Percentiles rank a stretch among this genome's conserved stretches.
Evolutionary conservation across 2,113 vertebrate genomes (phyloP).

Genomic region (Corythornis cristatus): DNA sequence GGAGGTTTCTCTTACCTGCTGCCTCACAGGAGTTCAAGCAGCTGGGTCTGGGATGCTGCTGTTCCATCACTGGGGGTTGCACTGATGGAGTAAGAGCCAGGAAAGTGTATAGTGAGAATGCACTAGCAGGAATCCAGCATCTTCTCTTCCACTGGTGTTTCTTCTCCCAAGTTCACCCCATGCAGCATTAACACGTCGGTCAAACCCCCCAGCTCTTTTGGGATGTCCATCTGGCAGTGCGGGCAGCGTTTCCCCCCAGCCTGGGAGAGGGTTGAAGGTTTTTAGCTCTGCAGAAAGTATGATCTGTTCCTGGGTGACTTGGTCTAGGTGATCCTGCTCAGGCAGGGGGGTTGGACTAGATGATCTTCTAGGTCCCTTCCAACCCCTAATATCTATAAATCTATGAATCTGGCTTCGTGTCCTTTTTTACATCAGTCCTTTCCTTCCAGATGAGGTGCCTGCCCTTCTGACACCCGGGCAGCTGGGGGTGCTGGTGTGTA

Average conservation of each 20-base stretch:
- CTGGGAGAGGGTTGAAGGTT: neutral
- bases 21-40: neutral
- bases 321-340: too few relatives aligned
- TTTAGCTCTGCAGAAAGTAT: neutral
- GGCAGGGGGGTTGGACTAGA: too few relatives aligned
- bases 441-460: neutral
- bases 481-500: neutral
- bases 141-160: neutral
- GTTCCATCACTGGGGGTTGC: too few relatives aligned
- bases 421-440: neutral
- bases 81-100: fast-evolving
- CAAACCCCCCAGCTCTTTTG: neutral
- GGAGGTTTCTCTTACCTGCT: neutral
- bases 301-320: neutral
- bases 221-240: neutral
- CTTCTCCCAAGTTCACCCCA: neutral
- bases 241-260: neutral
- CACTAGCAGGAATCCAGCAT: neutral
- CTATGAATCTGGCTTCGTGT: neutral
- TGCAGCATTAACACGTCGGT: neutral
- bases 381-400: too few relatives aligned
- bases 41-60: neutral
- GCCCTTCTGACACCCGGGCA: fast-evolving
- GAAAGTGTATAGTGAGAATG: neutral
- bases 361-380: too few relatives aligned